These are phyloP conservation scores for Zaprionus tsacasi DNA, from an alignment of 1,140 invertebrate species.

Conservation along the genomic window DNA sequence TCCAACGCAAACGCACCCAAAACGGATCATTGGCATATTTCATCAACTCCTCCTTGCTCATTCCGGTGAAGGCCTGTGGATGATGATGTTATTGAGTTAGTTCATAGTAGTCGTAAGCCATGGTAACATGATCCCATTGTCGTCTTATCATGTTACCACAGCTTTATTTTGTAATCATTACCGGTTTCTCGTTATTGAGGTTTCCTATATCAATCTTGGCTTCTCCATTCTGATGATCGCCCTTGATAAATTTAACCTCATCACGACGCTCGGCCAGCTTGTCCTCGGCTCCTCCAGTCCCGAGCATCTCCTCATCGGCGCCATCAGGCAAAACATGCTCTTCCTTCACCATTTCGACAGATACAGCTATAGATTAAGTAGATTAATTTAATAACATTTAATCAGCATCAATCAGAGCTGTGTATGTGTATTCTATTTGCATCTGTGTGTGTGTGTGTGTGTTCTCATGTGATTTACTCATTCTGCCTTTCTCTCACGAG, in stretches of 20 bases:
- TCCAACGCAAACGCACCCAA: constrained; percentile 94
- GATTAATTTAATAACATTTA: constrained; percentile 44
- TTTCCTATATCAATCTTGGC: constrained; percentile 93
- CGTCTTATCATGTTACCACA: neutral
- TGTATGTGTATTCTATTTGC: constrained; percentile 22
- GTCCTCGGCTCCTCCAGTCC: constrained; percentile 85
- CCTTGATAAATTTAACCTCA: constrained; percentile 89
- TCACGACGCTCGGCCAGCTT: constrained; percentile 87
- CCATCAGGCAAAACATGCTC: constrained; percentile 84
- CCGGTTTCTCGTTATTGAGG: constrained; percentile 85
- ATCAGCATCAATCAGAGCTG: constrained; percentile 64
- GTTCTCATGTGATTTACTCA: neutral
- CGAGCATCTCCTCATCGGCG: constrained; percentile 88
- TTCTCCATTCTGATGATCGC: constrained; percentile 92
- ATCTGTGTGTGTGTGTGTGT: too few species aligned
- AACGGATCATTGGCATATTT: constrained; percentile 96
- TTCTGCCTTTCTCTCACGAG: constrained; percentile 11
- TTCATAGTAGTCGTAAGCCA: neutral
- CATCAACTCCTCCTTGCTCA: constrained; percentile 96
- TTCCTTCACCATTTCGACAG: constrained; percentile 72
- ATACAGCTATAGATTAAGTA: constrained; percentile 29
- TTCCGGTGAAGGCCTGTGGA: constrained; percentile 88
- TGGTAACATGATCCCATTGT: neutral
- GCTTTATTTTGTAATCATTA: constrained; percentile 54
- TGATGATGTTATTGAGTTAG: constrained; percentile 1